Conservation (phyloP, 2,888 invertebrate species). For the Oeneis ivallda region DNA sequence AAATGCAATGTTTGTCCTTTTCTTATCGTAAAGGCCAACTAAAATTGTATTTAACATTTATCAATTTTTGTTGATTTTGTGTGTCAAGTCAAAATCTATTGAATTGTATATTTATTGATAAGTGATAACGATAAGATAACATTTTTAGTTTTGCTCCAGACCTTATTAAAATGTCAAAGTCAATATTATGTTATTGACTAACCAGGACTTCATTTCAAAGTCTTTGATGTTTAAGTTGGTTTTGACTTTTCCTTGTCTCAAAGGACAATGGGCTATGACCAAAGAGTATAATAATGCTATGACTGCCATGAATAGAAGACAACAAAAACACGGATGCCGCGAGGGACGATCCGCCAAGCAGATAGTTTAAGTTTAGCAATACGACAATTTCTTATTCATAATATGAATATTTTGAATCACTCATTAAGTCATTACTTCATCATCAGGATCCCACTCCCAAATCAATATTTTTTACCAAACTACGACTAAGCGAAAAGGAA, state of each 20-base stretch:
- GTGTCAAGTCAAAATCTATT: background rate
- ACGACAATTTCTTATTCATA: no score
- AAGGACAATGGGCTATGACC: slow-evolving; percentile 62
- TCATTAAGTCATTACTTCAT: background rate
- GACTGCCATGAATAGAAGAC: slow-evolving; percentile 56
- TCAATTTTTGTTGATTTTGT: background rate
- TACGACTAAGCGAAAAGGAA: no score
- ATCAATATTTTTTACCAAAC: background rate
- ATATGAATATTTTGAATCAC: background rate
- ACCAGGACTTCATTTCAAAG: background rate
- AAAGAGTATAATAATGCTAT: no score
- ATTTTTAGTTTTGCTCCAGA: background rate
- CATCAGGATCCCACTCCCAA: background rate
- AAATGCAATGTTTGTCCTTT: background rate
- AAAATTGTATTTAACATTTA: background rate
- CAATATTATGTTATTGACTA: background rate
- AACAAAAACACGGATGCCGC: slow-evolving; percentile 65
- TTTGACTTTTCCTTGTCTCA: slow-evolving; percentile 44
- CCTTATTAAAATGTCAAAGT: no score
- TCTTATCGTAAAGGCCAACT: background rate
- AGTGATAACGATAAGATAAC: background rate
- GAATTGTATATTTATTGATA: background rate
- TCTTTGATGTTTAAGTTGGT: background rate
- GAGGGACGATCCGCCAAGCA: slow-evolving; percentile 23
- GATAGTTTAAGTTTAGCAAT: slow-evolving; percentile 24